These are phyloP conservation scores for Colletes gigas DNA, from an alignment of 1,140 invertebrate species.

Conservation along the genomic window DNA sequence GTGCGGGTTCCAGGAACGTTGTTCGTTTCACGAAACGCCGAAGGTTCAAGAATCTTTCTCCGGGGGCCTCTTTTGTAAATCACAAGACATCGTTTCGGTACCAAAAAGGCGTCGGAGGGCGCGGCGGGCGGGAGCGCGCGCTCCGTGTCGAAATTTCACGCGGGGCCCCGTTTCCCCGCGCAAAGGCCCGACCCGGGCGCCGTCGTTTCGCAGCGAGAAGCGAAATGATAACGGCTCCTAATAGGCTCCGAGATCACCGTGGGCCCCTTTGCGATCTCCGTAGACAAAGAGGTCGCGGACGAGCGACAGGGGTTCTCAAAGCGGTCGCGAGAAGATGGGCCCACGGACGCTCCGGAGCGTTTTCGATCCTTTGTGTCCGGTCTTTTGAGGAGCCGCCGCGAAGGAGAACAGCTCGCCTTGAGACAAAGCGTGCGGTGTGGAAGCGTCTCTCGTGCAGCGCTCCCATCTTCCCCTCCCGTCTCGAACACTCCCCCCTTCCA, in stretches of 20 bases:
- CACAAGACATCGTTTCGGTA: slow-evolving; percentile 10
- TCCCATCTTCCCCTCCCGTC: slow-evolving; percentile 55
- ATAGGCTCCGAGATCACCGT: slow-evolving; percentile 55
- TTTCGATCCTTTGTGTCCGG: slow-evolving; percentile 62
- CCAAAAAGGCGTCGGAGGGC: slow-evolving; percentile 16
- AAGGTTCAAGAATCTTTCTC: slow-evolving; percentile 38
- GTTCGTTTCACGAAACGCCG: slow-evolving; percentile 35
- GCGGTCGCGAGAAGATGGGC: slow-evolving; percentile 23
- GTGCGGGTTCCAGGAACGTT: slow-evolving; percentile 9
- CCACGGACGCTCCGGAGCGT: slow-evolving; percentile 26
- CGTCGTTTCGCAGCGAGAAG: background rate
- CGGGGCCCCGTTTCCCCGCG: slow-evolving; percentile 17
- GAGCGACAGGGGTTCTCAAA: slow-evolving; percentile 61
- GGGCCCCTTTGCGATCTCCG: slow-evolving; percentile 43
- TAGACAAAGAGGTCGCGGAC: slow-evolving; percentile 68
- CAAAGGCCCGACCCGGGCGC: too few relatives aligned
- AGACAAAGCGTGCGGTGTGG: slow-evolving; percentile 72
- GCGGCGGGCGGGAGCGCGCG: background rate
- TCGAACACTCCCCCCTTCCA: slow-evolving; percentile 34
- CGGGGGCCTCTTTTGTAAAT: slow-evolving; percentile 19
- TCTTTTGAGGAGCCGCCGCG: slow-evolving; percentile 68
- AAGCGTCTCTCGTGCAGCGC: slow-evolving; percentile 41
- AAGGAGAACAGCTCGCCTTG: slow-evolving; percentile 76
- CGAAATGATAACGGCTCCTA: slow-evolving; percentile 63
- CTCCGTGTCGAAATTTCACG: slow-evolving; percentile 51